A percentile compares a stretch with the other conserved stretches of the same genome.
Evolutionary conservation across 1,140 invertebrate genomes (phyloP).

Genomic region (Protaetia brevitarsis): DNA sequence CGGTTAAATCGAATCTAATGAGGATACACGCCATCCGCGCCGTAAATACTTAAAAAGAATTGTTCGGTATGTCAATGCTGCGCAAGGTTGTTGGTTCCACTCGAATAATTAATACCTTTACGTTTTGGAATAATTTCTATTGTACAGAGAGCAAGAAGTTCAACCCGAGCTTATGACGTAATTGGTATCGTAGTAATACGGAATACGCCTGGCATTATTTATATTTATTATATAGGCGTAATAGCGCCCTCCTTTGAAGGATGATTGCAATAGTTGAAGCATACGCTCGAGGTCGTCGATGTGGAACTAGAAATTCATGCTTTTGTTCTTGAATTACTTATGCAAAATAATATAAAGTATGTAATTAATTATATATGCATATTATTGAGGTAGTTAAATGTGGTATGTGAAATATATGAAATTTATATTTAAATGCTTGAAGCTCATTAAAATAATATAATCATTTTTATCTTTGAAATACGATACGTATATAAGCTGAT

Average conservation of each 20-base stretch:
- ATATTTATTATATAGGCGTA: no score
- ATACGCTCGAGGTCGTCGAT: not conserved
- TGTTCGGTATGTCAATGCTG: not conserved
- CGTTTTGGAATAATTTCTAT: conserved; percentile 5
- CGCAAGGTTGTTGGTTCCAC: conserved; percentile 4
- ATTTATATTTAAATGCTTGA: no score
- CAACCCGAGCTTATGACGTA: not conserved
- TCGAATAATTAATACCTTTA: conserved; percentile 11
- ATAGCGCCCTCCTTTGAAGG: conserved; percentile 1
- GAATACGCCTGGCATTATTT: conserved; percentile 13
- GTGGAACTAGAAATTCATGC: not conserved
- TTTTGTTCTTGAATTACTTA: not conserved
- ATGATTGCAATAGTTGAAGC: not conserved
- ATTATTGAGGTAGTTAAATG: no score
- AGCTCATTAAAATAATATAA: no score
- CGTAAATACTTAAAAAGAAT: not conserved
- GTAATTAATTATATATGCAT: not conserved
- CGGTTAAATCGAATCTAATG: not conserved
- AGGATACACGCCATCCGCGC: conserved; percentile 7
- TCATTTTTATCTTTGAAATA: no score
- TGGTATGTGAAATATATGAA: no score
- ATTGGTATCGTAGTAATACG: conserved; percentile 18
- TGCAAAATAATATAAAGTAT: not conserved
- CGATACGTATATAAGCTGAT: no score
- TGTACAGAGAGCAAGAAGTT: not conserved